Base-by-base conservation (phyloP, 2,113 vertebrate species). In the Apistogramma diplotaenia region DNA sequence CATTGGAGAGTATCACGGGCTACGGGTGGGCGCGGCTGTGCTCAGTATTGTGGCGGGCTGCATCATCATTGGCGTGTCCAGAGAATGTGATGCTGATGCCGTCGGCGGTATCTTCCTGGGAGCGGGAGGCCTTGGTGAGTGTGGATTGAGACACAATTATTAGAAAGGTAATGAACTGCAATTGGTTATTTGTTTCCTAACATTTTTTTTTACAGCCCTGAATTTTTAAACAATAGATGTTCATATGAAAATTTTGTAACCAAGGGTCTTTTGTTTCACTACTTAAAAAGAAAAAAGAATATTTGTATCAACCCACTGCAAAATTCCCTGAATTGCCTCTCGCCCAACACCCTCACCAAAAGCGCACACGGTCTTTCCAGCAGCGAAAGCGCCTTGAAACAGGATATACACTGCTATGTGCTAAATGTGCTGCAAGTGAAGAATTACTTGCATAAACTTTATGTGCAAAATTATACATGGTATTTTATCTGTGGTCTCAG, bases 21-120 rank as follows among this genome's bases (percentile, higher is more conserved):
- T 97, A 76, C 95, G 96, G 90, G 95, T 97, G 93, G 95, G 95
- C 79, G 96, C 96, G 0, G 93, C 95, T 89, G 91, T 95, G 87
- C 92, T 96, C 15, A 89, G 95, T 90, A 95, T 97, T 18, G 94
- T 96, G 91, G 96, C 96, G 0, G 96, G 96, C 82, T 96, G 96
- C 93, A 96, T 97, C 93, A 96, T 97, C 89, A 96, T 97, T 0
- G 95, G 96, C 1, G 93, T 97, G 71, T 97, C 96, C 8, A 87
- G 95, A 74, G 95, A 96, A 79, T 96, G 96, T 75, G 96, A 96
- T 4, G 96, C 95, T 7, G 96, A 96, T 78, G 96, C 96, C 1
- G 91, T 96, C 53, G 96, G 96, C 8, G 96, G 96, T 6, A 93
- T 96, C 88, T 97, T 97, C 80, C 93, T 97, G 27, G 96, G 96